Base-by-base conservation (phyloP, 2,113 vertebrate species). In the Sinocyclocheilus maitianheensis region DNA sequence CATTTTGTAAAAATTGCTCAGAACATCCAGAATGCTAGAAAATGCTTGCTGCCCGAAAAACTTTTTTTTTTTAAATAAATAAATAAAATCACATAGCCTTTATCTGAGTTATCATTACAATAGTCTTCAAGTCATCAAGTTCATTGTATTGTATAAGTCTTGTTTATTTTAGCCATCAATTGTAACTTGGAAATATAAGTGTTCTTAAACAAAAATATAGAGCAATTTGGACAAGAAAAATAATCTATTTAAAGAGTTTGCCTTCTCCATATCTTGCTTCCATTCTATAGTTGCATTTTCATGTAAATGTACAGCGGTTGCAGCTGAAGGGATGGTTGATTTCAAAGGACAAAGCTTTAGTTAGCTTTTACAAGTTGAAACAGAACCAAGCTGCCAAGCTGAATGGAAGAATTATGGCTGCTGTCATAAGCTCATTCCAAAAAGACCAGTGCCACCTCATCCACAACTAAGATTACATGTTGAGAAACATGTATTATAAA, bases 241-340 rank as follows among this genome's bases (percentile, higher is more conserved):
- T 0, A 1, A 48, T 75, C 72, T 75, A 48, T 48, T 78, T 58
- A 34, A 81, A 67, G 22, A 51, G 14, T 62, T 80, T 43, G 12
- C 8, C 40, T 63, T 67, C 22, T 22, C 24, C 43, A 53, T 55
- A 30, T 20, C 0, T 51, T 20, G 14, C 43, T 51, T 67, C 60
- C 13, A 46, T 30, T 48, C 22, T 60, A 51, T 48, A 58, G 30
- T 48, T 67, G 26, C 40, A 67, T 86, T 88, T 84, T 65, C 30
- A 86, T 79, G 81, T 67, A 86, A 83, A 86, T 79, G 62, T n/a
- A 14, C 26, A 83, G 53, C 40, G 37, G 81, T 40, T 72, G 67
- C 16, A 72, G 81, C 46, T 83, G 81, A 83, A 83, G 30, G 46
- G 20, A 55, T 20, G 43, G 69, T 53, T 9, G 10, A 24, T 84